These are phyloP conservation scores for Epizoanthus scotinus DNA, from an alignment of 92 coral and sea anemone species.

Conservation along the genomic window DNA sequence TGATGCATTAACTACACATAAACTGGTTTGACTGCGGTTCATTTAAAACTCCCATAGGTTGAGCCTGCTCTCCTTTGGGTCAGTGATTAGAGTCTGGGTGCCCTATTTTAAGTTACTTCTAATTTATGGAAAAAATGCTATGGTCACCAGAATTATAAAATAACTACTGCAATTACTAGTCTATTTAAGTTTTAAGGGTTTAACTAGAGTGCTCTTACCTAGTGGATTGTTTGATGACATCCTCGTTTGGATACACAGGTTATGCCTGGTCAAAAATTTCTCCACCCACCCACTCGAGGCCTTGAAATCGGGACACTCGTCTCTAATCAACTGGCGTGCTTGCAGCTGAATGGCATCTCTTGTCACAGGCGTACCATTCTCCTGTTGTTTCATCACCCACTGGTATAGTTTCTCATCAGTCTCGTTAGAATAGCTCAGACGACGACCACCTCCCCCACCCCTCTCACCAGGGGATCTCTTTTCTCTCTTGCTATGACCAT, in stretches of 20 bases:
- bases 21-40: no score
- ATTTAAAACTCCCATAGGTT: no score
- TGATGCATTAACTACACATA: no score
- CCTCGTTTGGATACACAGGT: slow-evolving; percentile 79
- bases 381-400: slow-evolving; percentile 93
- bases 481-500: slow-evolving; percentile 75
- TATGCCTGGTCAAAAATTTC: slow-evolving; percentile 90
- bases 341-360: slow-evolving; percentile 93
- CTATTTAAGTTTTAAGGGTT: no score
- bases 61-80: no score
- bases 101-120: no score
- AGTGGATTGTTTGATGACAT: slow-evolving; percentile 81
- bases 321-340: slow-evolving; percentile 82
- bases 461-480: slow-evolving; percentile 68
- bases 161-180: no score
- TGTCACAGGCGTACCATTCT: slow-evolving; percentile 90
- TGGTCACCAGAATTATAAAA: no score
- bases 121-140: no score
- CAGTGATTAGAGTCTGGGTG: no score
- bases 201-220: slow-evolving; percentile 69
- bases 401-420: slow-evolving; percentile 91
- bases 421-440: slow-evolving; percentile 93
- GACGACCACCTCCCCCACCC: slow-evolving; percentile 86
- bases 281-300: slow-evolving; percentile 99
- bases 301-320: slow-evolving; percentile 97